Percentiles rank a stretch among this genome's conserved stretches.
These are phyloP conservation scores for Candidula unifasciata DNA, from an alignment of 2,888 invertebrate genomes.

Conservation along the genomic window DNA sequence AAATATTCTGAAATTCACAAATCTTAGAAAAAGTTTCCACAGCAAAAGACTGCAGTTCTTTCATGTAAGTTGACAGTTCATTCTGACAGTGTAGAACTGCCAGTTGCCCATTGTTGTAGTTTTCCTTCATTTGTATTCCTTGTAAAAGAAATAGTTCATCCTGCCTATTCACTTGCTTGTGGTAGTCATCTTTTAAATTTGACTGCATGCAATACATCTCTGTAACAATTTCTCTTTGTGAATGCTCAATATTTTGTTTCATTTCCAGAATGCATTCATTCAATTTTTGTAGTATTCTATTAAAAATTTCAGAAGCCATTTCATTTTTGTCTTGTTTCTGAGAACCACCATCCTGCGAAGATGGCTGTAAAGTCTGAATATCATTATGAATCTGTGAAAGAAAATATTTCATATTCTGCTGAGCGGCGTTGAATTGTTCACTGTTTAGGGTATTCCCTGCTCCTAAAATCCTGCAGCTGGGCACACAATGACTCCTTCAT, in stretches of 20 bases:
- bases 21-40: background rate
- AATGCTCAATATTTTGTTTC: background rate
- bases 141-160: background rate
- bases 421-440: background rate
- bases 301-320: background rate
- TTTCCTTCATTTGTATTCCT: background rate
- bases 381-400: background rate
- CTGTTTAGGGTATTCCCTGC: background rate
- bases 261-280: background rate
- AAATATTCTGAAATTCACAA: slow-evolving; percentile 13
- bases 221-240: background rate
- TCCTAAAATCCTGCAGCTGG: background rate
- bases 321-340: background rate
- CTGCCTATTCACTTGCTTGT: background rate
- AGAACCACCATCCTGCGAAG: background rate
- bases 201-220: background rate
- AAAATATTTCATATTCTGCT: background rate
- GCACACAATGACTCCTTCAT: background rate
- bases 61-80: background rate
- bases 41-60: background rate
- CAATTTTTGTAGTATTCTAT: background rate
- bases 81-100: background rate
- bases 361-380: background rate
- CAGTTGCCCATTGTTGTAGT: background rate
- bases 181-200: background rate